A percentile compares a stretch with the other conserved stretches of the same genome.
Conservation (phyloP, 2,888 invertebrate species). For the Callosobruchus maculatus region DNA sequence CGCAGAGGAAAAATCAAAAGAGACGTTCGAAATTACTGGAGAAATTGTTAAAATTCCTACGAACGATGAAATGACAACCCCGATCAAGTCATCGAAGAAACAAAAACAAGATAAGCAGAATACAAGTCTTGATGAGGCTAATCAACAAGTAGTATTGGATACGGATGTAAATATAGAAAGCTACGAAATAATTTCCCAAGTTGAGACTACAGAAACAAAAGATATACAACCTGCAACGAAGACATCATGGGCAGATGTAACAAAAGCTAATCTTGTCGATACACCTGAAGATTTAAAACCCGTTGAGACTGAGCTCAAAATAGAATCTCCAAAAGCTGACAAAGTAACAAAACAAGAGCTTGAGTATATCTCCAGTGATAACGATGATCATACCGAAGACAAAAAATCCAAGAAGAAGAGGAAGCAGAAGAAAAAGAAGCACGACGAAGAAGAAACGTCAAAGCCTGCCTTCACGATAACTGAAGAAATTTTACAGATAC, state of each 20-base stretch:
- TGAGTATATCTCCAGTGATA: background rate
- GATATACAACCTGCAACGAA: background rate
- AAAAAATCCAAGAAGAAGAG: conserved; percentile 12
- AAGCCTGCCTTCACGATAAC: conserved; percentile 22
- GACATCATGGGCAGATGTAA: conserved; percentile 17
- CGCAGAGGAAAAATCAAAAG: background rate
- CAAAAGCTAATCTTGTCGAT: conserved; percentile 14
- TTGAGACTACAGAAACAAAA: background rate
- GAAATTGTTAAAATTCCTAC: background rate
- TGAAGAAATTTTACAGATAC: conserved; percentile 20
- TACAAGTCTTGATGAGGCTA: background rate
- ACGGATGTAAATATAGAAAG: background rate
- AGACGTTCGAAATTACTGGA: background rate
- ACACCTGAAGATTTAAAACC: background rate
- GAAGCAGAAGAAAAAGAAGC: conserved; percentile 16
- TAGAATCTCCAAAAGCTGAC: background rate
- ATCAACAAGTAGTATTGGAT: background rate
- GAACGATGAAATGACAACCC: background rate
- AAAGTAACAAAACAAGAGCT: background rate
- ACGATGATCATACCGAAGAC: background rate
- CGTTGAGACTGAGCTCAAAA: background rate
- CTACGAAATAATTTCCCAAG: background rate
- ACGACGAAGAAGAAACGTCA: conserved; percentile 11
- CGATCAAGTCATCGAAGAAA: background rate
- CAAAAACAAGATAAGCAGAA: background rate